Conservation (phyloP, 1,140 invertebrate species). For the Drosophila athabasca region DNA sequence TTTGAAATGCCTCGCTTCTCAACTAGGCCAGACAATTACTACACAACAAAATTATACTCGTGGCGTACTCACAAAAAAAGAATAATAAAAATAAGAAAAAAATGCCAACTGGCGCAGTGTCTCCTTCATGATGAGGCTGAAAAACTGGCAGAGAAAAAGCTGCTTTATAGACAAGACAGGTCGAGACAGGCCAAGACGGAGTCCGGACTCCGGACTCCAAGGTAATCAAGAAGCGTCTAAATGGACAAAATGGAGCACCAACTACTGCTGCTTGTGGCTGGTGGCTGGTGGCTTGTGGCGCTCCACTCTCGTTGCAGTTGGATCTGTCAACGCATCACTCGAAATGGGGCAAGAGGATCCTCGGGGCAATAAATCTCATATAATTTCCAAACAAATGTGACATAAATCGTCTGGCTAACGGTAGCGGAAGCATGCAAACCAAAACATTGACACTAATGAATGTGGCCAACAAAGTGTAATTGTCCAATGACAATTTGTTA, state of each 20-base stretch:
- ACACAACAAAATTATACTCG: constrained; percentile 70
- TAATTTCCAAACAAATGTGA: constrained; percentile 58
- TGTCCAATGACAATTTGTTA: constrained; percentile 74
- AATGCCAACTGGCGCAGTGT: constrained; percentile 42
- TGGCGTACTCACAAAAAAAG: constrained; percentile 14
- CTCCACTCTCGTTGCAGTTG: constrained; percentile 25
- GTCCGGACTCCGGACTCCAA: constrained; percentile 29
- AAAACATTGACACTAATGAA: constrained; percentile 71
- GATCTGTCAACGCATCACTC: constrained; percentile 71
- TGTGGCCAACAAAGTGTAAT: constrained; percentile 68
- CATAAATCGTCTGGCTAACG: constrained; percentile 59
- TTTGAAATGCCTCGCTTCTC: constrained; percentile 51
- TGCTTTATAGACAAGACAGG: constrained; percentile 56
- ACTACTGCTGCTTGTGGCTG: constrained; percentile 10
- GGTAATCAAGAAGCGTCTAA: constrained; percentile 77
- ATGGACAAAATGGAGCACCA: constrained; percentile 78
- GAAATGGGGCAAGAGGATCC: constrained; percentile 70
- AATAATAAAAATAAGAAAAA: neutral
- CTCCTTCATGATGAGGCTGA: constrained; percentile 67
- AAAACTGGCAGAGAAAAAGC: constrained; percentile 52
- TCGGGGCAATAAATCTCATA: constrained; percentile 68
- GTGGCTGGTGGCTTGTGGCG: constrained; percentile 13
- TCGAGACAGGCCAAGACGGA: constrained; percentile 8
- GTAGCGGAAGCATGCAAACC: constrained; percentile 62
- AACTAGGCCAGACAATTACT: constrained; percentile 69